phyloP scores from a whole-genome alignment of 1,140 invertebrate genomes.

The Musca vetustissima region DNA sequence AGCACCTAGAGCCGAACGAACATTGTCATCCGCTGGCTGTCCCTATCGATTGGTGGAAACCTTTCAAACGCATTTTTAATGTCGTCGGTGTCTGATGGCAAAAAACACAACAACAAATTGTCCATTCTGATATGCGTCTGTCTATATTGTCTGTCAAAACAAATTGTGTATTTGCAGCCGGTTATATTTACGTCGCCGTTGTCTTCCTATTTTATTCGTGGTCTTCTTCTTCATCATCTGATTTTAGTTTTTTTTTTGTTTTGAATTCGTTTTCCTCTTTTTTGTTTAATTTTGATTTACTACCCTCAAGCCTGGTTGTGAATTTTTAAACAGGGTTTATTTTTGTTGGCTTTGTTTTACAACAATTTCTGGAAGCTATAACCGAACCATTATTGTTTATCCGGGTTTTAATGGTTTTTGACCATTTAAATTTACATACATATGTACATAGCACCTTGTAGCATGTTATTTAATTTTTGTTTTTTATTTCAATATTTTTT shows the following conservation, averaged over 20 bases:
- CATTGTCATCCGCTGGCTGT: not conserved
- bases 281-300: conserved; percentile 9
- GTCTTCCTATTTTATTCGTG: no score
- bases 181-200: no score
- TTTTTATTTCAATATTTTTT: no score
- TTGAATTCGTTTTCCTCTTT: not conserved
- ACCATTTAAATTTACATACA: no score
- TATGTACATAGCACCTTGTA: no score
- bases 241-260: not conserved
- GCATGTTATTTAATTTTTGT: no score
- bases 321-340: not conserved
- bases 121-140: not conserved
- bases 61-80: conserved; percentile 15
- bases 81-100: not conserved
- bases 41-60: conserved; percentile 19
- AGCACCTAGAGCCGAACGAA: not conserved
- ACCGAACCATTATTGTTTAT: no score
- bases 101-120: no score
- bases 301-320: not conserved
- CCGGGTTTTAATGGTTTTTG: no score
- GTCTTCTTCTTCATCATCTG: not conserved
- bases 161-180: no score
- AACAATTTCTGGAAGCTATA: not conserved
- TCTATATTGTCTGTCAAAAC: not conserved
- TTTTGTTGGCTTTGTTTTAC: not conserved